phyloP scores from a whole-genome alignment of 35 echinoderm and acorn worm species.

The Apostichopus parvimensis region DNA sequence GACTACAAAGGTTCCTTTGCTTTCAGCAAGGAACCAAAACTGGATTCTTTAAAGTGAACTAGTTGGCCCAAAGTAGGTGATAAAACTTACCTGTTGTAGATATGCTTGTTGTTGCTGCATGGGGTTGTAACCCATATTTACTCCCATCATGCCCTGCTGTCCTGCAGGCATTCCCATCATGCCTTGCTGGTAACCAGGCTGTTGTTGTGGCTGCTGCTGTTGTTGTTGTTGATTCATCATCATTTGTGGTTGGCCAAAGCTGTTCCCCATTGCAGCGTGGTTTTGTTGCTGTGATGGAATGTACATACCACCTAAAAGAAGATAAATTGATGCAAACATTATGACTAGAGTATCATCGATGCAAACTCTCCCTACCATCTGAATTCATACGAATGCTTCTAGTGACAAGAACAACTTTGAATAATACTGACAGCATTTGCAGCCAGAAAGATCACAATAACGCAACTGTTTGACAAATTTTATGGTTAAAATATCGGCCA shows the following conservation, averaged over 20 bases:
- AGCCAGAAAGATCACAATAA: too few species aligned
- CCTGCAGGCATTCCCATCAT: slow-evolving; percentile 52
- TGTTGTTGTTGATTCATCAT: slow-evolving; percentile 53
- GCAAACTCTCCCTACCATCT: too few species aligned
- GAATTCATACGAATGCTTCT: too few species aligned
- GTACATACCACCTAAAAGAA: slow-evolving; percentile 76
- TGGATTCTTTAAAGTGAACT: not conserved
- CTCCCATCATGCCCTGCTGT: slow-evolving; percentile 55
- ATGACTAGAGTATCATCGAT: too few species aligned
- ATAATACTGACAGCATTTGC: too few species aligned
- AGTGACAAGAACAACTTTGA: too few species aligned
- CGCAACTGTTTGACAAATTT: too few species aligned
- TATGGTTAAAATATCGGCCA: too few species aligned
- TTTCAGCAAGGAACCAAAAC: too few species aligned
- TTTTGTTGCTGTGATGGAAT: slow-evolving; percentile 80
- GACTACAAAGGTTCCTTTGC: too few species aligned
- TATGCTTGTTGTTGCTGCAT: slow-evolving; percentile 66
- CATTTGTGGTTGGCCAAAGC: slow-evolving; percentile 39
- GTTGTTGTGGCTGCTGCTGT: not conserved
- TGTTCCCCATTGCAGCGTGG: slow-evolving; percentile 60
- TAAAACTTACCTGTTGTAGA: slow-evolving; percentile 62
- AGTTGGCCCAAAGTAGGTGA: not conserved
- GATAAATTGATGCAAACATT: not conserved
- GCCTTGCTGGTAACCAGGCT: slow-evolving; percentile 47
- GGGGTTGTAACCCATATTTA: slow-evolving; percentile 36